Conservation (phyloP, 2,888 invertebrate species). For the Ischnura elegans region DNA sequence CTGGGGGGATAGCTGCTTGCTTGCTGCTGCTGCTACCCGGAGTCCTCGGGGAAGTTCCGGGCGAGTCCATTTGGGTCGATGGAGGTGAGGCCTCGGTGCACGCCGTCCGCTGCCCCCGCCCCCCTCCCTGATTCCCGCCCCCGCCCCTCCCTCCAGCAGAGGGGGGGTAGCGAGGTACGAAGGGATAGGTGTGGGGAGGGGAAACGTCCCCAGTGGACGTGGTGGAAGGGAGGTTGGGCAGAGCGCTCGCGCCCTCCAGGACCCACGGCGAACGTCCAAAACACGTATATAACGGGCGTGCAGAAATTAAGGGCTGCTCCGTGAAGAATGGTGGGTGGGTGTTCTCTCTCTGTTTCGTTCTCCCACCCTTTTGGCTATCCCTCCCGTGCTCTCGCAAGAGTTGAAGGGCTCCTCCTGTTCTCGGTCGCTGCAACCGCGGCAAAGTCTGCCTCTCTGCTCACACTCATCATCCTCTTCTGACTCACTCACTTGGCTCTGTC, state of each 20-base stretch:
- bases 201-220: neutral
- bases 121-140: neutral
- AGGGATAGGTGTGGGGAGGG: neutral
- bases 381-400: too few relatives aligned
- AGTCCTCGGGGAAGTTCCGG: conserved; percentile 67
- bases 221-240: neutral
- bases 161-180: neutral
- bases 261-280: conserved; percentile 25
- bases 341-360: neutral
- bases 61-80: conserved; percentile 66
- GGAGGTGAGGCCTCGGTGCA: conserved; percentile 51
- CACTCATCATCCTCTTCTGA: neutral
- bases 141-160: neutral
- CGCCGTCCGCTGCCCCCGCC: neutral
- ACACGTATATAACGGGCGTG: neutral
- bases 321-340: conserved; percentile 24
- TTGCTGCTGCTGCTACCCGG: conserved; percentile 35
- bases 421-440: conserved; percentile 20
- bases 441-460: neutral
- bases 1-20: conserved; percentile 45
- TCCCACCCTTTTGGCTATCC: too few relatives aligned
- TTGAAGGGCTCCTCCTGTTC: neutral
- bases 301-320: conserved; percentile 19
- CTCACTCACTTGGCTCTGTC: neutral
- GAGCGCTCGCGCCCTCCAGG: conserved; percentile 38